A percentile compares a stretch with the other conserved stretches of the same genome.
These are phyloP conservation scores for Cuculus canorus DNA, from an alignment of 2,797 vertebrate species.

Conservation along the genomic window DNA sequence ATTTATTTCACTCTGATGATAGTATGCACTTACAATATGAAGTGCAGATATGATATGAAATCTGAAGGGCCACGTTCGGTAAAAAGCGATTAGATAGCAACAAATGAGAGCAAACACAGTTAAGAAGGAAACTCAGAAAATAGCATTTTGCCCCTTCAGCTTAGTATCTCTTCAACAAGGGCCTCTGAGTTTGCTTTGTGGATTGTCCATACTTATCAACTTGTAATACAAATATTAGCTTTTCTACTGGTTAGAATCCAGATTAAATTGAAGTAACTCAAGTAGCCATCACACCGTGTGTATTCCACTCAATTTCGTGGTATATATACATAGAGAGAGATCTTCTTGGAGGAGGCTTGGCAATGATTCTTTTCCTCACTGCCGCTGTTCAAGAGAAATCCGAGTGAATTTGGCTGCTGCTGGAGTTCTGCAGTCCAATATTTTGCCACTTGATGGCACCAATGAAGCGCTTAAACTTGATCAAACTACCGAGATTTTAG, in stretches of 20 bases:
- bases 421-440: slow-evolving; percentile 3
- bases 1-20: not conserved
- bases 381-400: not conserved
- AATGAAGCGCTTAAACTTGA: slow-evolving; percentile 27
- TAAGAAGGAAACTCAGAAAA: not conserved
- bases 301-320: not conserved
- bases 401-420: not conserved
- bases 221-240: not conserved
- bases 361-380: not conserved
- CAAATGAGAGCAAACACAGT: not conserved
- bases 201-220: not conserved
- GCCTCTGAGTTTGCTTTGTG: not conserved
- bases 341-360: not conserved
- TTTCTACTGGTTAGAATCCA: not conserved
- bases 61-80: not conserved
- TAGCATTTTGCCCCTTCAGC: not conserved
- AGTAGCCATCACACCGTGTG: not conserved
- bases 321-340: not conserved
- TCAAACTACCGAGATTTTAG: not conserved
- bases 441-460: slow-evolving; percentile 73
- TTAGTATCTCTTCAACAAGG: not conserved
- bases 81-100: not conserved
- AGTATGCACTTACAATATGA: not conserved
- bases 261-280: not conserved
- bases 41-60: not conserved